Conservation (phyloP, 2,888 invertebrate genomes). For the Eupithecia vulgata region DNA sequence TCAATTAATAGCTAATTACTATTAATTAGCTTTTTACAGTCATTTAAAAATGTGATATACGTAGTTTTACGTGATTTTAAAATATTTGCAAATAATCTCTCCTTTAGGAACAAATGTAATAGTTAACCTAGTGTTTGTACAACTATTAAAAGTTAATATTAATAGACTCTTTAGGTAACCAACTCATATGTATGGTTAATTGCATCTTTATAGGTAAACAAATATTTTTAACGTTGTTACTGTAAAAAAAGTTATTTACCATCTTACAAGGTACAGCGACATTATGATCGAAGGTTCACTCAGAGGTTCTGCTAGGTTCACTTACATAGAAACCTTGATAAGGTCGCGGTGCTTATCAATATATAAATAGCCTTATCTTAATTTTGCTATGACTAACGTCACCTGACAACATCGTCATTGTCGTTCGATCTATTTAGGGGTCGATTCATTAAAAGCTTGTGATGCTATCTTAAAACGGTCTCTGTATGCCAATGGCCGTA, state of each 20-base stretch:
- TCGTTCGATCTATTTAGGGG: background rate
- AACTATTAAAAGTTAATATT: background rate
- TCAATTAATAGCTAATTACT: constrained; percentile 1
- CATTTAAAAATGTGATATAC: constrained; percentile 38
- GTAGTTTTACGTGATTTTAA: constrained; percentile 33
- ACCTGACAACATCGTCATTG: background rate
- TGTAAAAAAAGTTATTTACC: background rate
- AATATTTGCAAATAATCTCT: constrained; percentile 11
- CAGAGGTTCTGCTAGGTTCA: background rate
- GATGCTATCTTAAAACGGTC: background rate
- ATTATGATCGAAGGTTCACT: background rate
- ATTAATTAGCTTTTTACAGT: constrained; percentile 17
- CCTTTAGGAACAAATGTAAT: constrained; percentile 11
- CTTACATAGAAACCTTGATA: background rate
- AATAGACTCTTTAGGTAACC: background rate
- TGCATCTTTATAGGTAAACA: background rate
- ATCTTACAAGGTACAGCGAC: background rate
- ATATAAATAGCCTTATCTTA: background rate
- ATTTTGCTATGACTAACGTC: constrained; percentile 2
- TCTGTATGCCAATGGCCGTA: background rate
- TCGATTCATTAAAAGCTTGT: background rate
- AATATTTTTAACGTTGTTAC: background rate
- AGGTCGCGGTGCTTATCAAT: background rate
- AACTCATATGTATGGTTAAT: background rate
- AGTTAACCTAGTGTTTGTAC: background rate